A percentile compares a stretch with the other conserved stretches of the same genome.
phyloP scores from a whole-genome alignment of 2,797 vertebrate genomes.

The Lepidocolaptes lacrymiger region DNA sequence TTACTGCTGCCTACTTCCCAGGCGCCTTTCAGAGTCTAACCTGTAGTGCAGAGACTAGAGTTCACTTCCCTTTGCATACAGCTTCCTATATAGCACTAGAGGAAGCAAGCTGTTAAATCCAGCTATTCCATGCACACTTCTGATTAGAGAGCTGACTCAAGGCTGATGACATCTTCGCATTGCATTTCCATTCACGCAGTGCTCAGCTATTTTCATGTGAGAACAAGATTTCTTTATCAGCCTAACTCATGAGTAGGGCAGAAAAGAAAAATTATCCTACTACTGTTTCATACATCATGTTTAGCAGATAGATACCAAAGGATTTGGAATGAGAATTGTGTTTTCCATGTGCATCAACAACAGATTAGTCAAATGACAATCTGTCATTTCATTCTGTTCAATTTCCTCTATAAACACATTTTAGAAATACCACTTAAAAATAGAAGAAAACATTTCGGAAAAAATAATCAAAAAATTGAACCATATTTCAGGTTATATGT shows the following conservation, averaged over 20 bases:
- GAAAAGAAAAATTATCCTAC: not conserved
- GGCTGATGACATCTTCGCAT: not conserved
- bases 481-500: slow-evolving; percentile 11
- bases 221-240: not conserved
- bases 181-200: not conserved
- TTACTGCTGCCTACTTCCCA: not conserved
- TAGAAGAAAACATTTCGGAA: not conserved
- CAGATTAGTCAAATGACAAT: not conserved
- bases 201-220: not conserved
- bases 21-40: not conserved
- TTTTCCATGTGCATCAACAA: not conserved
- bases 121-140: not conserved
- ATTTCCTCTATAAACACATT: not conserved
- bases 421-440: not conserved
- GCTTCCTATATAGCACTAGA: not conserved
- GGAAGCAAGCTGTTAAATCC: not conserved
- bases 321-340: not conserved
- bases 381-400: not conserved
- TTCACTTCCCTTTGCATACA: not conserved
- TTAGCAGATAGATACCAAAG: not conserved
- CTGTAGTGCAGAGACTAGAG: not conserved
- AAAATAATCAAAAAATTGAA: not conserved
- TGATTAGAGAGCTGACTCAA: not conserved
- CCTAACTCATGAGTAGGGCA: not conserved
- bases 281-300: not conserved